phyloP scores from a whole-genome alignment of 2,888 invertebrate genomes.

The Portevinia maculata region DNA sequence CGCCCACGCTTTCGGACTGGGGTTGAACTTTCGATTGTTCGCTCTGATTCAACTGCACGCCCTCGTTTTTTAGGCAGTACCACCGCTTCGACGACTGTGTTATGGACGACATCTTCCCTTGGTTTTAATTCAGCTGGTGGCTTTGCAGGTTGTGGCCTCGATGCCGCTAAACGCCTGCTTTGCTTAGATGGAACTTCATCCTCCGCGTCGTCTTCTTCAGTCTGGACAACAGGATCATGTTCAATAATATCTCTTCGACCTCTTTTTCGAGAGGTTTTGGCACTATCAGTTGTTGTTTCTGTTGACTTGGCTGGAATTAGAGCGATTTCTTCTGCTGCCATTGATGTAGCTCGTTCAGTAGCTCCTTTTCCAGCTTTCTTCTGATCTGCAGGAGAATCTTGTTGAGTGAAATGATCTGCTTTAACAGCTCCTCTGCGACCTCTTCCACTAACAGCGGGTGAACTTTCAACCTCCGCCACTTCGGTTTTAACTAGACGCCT shows the following conservation, averaged over 20 bases:
- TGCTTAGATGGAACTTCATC: not conserved
- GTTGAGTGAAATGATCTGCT: not conserved
- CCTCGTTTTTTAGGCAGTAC: not conserved
- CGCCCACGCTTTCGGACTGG: not conserved
- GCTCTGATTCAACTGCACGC: not conserved
- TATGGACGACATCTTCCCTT: not conserved
- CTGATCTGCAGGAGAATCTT: not conserved
- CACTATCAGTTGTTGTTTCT: not conserved
- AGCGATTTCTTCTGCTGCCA: too few species aligned
- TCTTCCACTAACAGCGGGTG: conserved; percentile 12
- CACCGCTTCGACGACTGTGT: not conserved
- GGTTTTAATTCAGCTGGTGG: not conserved
- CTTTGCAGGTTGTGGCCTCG: not conserved
- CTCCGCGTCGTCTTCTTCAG: not conserved
- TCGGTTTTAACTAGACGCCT: not conserved
- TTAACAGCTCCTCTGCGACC: conserved; percentile 3
- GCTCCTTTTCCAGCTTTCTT: not conserved
- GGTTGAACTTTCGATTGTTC: not conserved
- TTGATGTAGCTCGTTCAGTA: too few species aligned
- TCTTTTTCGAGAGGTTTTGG: not conserved
- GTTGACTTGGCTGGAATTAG: not conserved
- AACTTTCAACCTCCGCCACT: not conserved
- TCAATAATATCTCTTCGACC: not conserved
- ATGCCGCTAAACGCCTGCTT: not conserved
- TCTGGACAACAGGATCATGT: not conserved